Conservation (phyloP, 2,888 invertebrate species). For the Tetragonisca angustula region DNA sequence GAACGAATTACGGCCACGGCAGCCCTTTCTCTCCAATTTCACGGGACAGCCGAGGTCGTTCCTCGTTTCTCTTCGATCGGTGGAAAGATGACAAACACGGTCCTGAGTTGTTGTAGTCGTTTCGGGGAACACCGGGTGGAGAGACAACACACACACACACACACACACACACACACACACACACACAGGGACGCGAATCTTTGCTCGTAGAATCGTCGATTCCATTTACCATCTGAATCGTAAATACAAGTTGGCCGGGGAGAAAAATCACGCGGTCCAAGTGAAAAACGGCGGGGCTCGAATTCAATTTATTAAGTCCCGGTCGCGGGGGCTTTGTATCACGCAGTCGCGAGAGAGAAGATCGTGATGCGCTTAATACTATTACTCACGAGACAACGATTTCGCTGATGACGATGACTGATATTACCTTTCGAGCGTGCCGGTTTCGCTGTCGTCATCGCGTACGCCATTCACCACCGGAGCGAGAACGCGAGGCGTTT, state of each 20-base stretch:
- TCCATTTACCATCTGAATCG: slow-evolving; percentile 60
- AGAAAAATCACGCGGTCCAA: slow-evolving; percentile 39
- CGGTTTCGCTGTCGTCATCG: slow-evolving; percentile 45
- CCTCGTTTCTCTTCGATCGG: neutral
- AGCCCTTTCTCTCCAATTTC: slow-evolving; percentile 47
- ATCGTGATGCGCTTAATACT: slow-evolving; percentile 42
- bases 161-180: too few species aligned
- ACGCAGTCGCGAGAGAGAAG: slow-evolving; percentile 18
- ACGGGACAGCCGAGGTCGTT: slow-evolving; percentile 52
- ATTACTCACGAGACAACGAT: slow-evolving; percentile 46
- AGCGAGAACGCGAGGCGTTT: slow-evolving; percentile 16
- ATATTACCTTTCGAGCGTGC: slow-evolving; percentile 24
- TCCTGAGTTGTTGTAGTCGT: slow-evolving; percentile 21
- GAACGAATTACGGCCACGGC: slow-evolving; percentile 48
- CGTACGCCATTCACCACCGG: slow-evolving; percentile 9
- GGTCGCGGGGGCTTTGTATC: slow-evolving; percentile 7
- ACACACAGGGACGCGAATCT: too few species aligned
- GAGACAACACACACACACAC: too few species aligned
- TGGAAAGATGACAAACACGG: slow-evolving; percentile 47
- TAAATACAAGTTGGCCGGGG: slow-evolving; percentile 54
- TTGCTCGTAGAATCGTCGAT: slow-evolving; percentile 47
- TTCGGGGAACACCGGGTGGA: neutral
- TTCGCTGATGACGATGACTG: slow-evolving; percentile 52
- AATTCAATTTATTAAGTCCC: slow-evolving; percentile 44
- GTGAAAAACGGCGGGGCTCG: slow-evolving; percentile 44